Base-by-base conservation (phyloP, 2,113 vertebrate genomes). In the Diglossa brunneiventris region DNA sequence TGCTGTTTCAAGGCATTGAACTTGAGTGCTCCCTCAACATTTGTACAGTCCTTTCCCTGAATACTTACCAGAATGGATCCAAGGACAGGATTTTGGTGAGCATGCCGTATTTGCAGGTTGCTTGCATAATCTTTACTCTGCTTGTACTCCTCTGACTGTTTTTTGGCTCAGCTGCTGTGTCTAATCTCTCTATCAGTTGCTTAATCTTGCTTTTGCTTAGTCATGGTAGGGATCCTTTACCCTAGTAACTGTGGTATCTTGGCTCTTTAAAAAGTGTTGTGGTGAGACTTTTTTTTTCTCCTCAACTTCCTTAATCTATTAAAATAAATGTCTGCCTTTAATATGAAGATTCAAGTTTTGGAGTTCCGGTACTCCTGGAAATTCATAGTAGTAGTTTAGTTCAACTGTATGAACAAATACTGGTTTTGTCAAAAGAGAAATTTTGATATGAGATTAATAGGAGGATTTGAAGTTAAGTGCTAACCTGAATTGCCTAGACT, bases 181-280 rank as follows among this genome's bases (percentile, higher is more conserved):
- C 22, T 97, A 77, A 96, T 91, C 90, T 95, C 53, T 73, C 15
- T 63, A 90, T 88, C 35, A 35, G 1, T 86, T 87, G 66, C 91
- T 47, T 89, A 91, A 86, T 87, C 42, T 94, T 67, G 28, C 17
- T 97, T 97, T 97, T 97, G 97, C 97, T 95, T 94, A 94, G 96
- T 98, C 97, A 98, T 94, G 92, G 93, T 90, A 89, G 82, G 50
- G 76, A 66, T 87, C 55, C 37, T 42, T 68, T 73, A 21, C 18
- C 8, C 16, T 58, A 59, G 33, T 68, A 50, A 26, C 28, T 85
- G 19, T 66, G 11, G 4, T 75, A 13, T 56, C 31, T 69, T 52
- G 31, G 9, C 27, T 85, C 31, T 50, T 92, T 41, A 28, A 46
- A 47, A 47, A 83, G 9, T 19, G 8, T 21, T 76, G 8, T 5